Base-by-base conservation (phyloP, 2,113 vertebrate genomes). In the Pantherophis guttatus region DNA sequence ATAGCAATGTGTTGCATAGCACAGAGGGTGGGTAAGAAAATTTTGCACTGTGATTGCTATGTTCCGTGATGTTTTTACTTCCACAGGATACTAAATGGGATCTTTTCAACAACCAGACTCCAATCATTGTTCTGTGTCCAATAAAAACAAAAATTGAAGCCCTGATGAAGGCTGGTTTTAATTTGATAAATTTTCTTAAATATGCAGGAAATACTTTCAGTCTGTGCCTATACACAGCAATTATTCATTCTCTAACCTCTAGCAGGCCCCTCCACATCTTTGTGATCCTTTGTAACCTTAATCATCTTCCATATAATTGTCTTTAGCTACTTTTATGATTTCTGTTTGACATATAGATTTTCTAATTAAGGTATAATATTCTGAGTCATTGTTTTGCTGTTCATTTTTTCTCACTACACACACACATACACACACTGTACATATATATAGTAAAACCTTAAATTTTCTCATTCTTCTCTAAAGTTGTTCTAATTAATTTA, bases 221-320 rank as follows among this genome's bases (percentile, higher is more conserved):
- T 86, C 93, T 94, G 95, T 95, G 94, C 94, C 96, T 96, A 94
- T 93, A 89, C 95, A 96, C 95, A 97, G 96, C 93, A 96, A 96
- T 95, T 97, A 97, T 93, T 96, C 94, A 96, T 94, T 94, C 96
- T 92, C 95, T 96, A 96, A 94, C 95, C 95, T 95, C 91, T 94
- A 52, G 10, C 94, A 92, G 91, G 81, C 87, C 90, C 8, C 92
- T 95, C 93, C 93, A 95, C 94, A 62, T 88, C 94, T 97, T 96
- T 95, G 65, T 44, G 11, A 33, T 33, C 54, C 81, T 92, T 88
- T 0, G 0, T 24, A 52, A 91, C 2, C 70, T 86, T 58, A 92
- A 24, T 8, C 29, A 94, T 55, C 70, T 95, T 85, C 89, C 59
- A 54, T 91, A 75, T 58, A 95, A 1, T 0, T 89, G 85, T 91